These are phyloP conservation scores for Aurelia coerulea DNA, from an alignment of 30 jellyfish, hydroid and myxozoan genomes.

Conservation along the genomic window DNA sequence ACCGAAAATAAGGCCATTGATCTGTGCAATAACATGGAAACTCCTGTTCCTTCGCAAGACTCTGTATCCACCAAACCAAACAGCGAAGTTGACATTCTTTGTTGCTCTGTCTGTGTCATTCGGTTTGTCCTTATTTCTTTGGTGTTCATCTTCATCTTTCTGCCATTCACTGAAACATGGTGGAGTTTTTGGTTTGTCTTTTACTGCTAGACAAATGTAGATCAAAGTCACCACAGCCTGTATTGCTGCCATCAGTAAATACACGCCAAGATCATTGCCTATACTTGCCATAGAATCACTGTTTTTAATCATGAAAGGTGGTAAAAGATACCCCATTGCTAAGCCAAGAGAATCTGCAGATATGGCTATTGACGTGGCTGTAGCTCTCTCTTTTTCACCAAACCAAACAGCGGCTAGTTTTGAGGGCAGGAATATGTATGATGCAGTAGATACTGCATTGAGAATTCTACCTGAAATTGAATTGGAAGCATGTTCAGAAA, in stretches of 20 bases:
- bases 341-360: constrained; percentile 84
- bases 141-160: not conserved
- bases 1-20: constrained; percentile 55
- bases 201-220: constrained; percentile 41
- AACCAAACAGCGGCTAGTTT: constrained; percentile 92
- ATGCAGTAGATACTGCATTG: constrained; percentile 75
- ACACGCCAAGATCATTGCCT: constrained; percentile 31
- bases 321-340: constrained; percentile 63
- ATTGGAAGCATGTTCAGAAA: too few species aligned
- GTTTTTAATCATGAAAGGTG: constrained; percentile 47
- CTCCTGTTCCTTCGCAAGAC: constrained; percentile 11
- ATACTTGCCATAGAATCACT: constrained; percentile 6
- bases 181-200: constrained; percentile 79
- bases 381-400: constrained; percentile 80
- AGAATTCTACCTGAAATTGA: constrained; percentile 41
- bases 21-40: constrained; percentile 36
- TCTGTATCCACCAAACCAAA: constrained; percentile 12
- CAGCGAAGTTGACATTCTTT: not conserved
- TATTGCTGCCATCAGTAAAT: constrained; percentile 43
- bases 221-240: constrained; percentile 64
- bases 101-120: not conserved
- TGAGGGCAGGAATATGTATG: constrained; percentile 83
- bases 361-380: constrained; percentile 80
- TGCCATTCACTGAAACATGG: constrained; percentile 62
- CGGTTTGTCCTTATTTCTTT: not conserved